Conservation (phyloP, 1,140 invertebrate species). For the Drosophila chauvacae region DNA sequence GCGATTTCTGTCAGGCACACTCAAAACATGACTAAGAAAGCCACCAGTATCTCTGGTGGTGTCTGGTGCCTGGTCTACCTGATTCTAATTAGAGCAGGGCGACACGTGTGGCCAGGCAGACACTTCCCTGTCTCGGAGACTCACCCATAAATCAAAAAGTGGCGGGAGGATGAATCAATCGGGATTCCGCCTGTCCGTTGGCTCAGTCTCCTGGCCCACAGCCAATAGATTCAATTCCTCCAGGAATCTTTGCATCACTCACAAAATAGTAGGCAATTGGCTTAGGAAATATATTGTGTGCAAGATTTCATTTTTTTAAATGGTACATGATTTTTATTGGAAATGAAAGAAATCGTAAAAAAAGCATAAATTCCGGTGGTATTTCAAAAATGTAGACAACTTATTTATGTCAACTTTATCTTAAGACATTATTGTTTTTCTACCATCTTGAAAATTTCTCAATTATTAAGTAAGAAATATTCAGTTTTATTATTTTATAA, state of each 20-base stretch:
- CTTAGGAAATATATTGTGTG: no score
- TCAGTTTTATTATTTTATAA: not conserved
- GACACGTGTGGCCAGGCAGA: constrained; percentile 60
- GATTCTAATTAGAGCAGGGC: constrained; percentile 56
- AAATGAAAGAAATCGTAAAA: not conserved
- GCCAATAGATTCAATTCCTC: constrained; percentile 16
- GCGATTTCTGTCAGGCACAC: constrained; percentile 54
- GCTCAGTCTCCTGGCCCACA: constrained; percentile 1
- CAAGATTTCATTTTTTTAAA: not conserved
- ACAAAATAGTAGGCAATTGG: not conserved
- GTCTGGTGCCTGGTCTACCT: constrained; percentile 49
- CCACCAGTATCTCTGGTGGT: constrained; percentile 3
- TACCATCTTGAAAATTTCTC: accelerated
- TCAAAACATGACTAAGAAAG: constrained; percentile 54
- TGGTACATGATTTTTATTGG: not conserved
- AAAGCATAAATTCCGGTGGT: not conserved
- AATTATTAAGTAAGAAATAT: no score
- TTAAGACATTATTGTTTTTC: no score
- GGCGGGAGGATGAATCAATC: constrained; percentile 34
- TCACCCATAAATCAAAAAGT: constrained; percentile 60
- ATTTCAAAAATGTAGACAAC: not conserved
- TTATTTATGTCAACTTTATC: not conserved
- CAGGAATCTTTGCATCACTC: constrained; percentile 1
- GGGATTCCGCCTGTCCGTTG: not conserved
- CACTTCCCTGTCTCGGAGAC: constrained; percentile 30